Percentiles rank a stretch among this genome's conserved stretches.
phyloP scores from a whole-genome alignment of 30 jellyfish, hydroid and myxozoan genomes.

The Aurelia aurita complex sp. Pacific region DNA sequence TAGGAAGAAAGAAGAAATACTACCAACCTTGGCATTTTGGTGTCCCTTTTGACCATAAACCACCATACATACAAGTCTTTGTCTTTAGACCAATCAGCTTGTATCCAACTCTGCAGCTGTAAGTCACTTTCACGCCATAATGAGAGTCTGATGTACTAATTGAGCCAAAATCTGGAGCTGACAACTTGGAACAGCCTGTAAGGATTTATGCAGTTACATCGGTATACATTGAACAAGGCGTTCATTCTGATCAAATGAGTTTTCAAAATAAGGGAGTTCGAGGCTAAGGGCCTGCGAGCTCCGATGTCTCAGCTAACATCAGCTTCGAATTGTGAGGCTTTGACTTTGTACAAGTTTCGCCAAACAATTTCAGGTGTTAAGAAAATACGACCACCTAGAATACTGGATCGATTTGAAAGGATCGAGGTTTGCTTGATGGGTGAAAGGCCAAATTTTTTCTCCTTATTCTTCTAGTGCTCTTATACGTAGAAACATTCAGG shows the following conservation, averaged over 20 bases:
- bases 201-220: neutral
- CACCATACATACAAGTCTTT: slow-evolving; percentile 76
- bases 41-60: slow-evolving; percentile 74
- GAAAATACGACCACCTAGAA: too few relatives aligned
- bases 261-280: neutral
- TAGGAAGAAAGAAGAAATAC: neutral
- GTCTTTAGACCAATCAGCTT: slow-evolving; percentile 36
- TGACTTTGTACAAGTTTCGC: too few relatives aligned
- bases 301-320: neutral
- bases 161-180: slow-evolving; percentile 61
- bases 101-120: slow-evolving; percentile 61
- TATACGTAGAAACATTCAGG: too few relatives aligned
- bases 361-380: too few relatives aligned
- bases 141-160: slow-evolving; percentile 43
- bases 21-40: slow-evolving; percentile 87
- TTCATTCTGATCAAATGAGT: neutral
- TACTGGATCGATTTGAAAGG: too few relatives aligned
- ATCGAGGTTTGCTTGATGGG: too few relatives aligned
- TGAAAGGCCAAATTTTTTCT: too few relatives aligned
- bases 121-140: slow-evolving; percentile 73
- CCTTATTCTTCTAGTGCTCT: too few relatives aligned
- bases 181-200: slow-evolving; percentile 65
- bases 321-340: too few relatives aligned
- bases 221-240: neutral
- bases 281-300: neutral